A percentile compares a stretch with the other conserved stretches of the same genome.
Evolutionary conservation across 1,140 invertebrate genomes (phyloP).

Genomic region (Apis cerana): DNA sequence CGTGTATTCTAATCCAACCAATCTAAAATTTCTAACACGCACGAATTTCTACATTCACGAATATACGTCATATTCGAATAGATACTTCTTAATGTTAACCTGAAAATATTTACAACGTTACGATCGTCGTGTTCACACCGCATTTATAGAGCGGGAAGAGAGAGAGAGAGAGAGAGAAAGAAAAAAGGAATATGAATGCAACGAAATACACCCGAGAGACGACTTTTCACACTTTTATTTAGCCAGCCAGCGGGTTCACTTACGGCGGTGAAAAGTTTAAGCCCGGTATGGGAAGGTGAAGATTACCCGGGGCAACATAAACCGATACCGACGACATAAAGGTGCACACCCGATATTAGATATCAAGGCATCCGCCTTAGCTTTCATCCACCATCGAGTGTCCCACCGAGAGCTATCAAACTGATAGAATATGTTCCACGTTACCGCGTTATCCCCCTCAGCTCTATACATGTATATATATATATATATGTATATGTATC

Average conservation of each 20-base stretch:
- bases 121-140: too few species aligned
- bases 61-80: too few species aligned
- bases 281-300: constrained; percentile 47
- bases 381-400: constrained; percentile 62
- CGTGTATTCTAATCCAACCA: too few species aligned
- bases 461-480: not conserved
- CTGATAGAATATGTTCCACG: constrained; percentile 72
- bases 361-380: constrained; percentile 65
- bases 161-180: not conserved
- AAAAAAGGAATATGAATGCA: not conserved
- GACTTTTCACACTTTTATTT: constrained; percentile 47
- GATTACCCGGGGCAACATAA: constrained; percentile 64
- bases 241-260: constrained; percentile 55
- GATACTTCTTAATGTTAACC: too few species aligned
- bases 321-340: constrained; percentile 65
- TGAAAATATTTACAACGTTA: not conserved
- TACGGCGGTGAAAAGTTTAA: constrained; percentile 68
- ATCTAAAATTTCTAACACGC: too few species aligned
- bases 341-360: constrained; percentile 67
- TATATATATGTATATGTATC: not conserved
- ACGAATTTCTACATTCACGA: too few species aligned
- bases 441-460: not conserved
- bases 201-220: constrained; percentile 48
- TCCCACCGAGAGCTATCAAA: constrained; percentile 74
- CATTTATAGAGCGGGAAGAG: not conserved